Base-by-base conservation (phyloP, 2,113 vertebrate genomes). In the Carassius carassius region DNA sequence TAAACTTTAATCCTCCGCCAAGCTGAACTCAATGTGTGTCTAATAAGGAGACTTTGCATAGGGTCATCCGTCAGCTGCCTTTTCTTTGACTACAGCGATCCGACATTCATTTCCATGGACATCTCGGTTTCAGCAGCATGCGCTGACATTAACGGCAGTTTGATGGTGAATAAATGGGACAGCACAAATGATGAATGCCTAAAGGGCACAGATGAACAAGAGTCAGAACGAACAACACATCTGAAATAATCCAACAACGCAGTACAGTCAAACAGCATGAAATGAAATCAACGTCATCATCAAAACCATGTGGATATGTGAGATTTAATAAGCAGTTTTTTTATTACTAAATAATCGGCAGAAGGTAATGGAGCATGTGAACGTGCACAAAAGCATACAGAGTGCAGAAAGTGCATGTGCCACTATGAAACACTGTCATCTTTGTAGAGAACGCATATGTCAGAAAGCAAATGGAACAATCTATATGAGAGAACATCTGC, bases 1-100 rank as follows among this genome's bases (percentile, higher is more conserved):
- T 84, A 54, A 76, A 87, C 79, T 89, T 91, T 88, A 90, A 93
- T 91, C 92, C 88, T 83, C 83, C 49, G 74, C 85, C 84, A 81
- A 88, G 54, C 19, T 70, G 49, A 69, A 62, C 62, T 37, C 35
- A 85, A 79, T 25, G 63, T 78, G n/a, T 75, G 3, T 82, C 72
- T 19, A 58, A 83, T 77, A 83, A 69, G 79, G 32, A 84, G 63
- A 19, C 21, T 56, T 54, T 25, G 47, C 67, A 14, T 47, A 37
- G 67, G 44, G 49, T 82, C 21, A 23, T 44, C 23, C 72, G 47
- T 60, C 85, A 70, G 37, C 77, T 77, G 51, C 44, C 56, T 32
- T 85, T 85, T 83, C 44, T 83, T 78, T 77, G 37, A 67, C 23
- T 56, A 49, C 19, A 72, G 35, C 72, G n/a, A 58, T 37, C 54